Evolutionary conservation across 2,888 invertebrate genomes (phyloP), one percentile per base, ranked within the genome.

Genomic region (Gymnosoma rotundatum): DNA sequence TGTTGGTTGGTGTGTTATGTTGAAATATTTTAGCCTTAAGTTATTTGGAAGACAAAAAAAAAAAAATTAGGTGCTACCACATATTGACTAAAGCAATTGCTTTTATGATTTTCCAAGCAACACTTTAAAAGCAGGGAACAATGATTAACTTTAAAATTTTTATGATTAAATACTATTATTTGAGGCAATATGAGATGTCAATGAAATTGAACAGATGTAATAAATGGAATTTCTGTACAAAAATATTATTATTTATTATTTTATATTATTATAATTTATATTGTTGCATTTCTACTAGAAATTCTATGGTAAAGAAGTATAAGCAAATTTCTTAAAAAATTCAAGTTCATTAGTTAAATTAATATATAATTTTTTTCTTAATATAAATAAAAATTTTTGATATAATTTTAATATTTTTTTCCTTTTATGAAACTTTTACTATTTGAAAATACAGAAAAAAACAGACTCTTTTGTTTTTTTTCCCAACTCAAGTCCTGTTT

Each of bases 21-120:
- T 83, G 83, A 74, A 83, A 83, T 78, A 74, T 78, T 78, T 83
- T 74, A 74, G 78, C 73, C 74, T 74, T 50, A 82, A 82, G 81
- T 64, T 72, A 75, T 76, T 74, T 66, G 9, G 16, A 25, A 78
- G 50, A 45, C 7, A 54, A 50, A 48, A 25, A 25, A 25, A 52
- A 56, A 60, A 69, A 66, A 60, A 52, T 67, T 54, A 74, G 75
- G 63, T 82, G 81, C 81, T 82, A 82, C 81, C 75, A 75, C 56
- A 60, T 76, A 82, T 72, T 64, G 52, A 52, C 20, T n/a, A 56
- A 14, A 69, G 42, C 64, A 64, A 75, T 64, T 56, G 63, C 58
- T 70, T 66, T 60, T 63, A 64, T 75, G 42, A 58, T 66, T 63
- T 64, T 58, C 16, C 20, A 9, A 52, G 16, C 9, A 58, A 2